These are phyloP conservation scores for Lacerta agilis DNA, from an alignment of 2,797 vertebrate species.

Conservation along the genomic window DNA sequence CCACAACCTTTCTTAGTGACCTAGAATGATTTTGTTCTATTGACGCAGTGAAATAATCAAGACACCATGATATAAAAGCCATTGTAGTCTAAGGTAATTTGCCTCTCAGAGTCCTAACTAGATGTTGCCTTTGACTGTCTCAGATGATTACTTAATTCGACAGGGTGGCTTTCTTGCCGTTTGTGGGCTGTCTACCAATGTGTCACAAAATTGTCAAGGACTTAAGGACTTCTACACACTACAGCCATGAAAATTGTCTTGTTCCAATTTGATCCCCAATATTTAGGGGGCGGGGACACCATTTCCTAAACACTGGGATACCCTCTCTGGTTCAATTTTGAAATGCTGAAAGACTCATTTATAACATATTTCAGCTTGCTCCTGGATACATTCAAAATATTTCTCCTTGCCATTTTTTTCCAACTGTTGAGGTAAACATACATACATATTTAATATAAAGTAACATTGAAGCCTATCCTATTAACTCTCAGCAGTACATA, in stretches of 20 bases:
- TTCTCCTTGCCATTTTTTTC: constrained; percentile 85
- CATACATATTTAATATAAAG: constrained; percentile 89
- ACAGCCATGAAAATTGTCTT: constrained; percentile 71
- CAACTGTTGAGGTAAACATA: constrained; percentile 93
- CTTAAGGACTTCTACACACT: constrained; percentile 78
- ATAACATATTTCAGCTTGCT: constrained; percentile 84
- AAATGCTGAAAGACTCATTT: constrained; percentile 81
- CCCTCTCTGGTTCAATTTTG: constrained; percentile 76
- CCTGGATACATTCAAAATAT: constrained; percentile 94
- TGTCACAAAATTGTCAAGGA: constrained; percentile 78
- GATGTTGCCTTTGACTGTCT: constrained; percentile 71
- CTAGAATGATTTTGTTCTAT: constrained; percentile 74
- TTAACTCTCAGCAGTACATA: constrained; percentile 90
- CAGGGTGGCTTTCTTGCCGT: constrained; percentile 76
- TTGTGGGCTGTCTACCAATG: constrained; percentile 78
- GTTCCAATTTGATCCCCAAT: constrained; percentile 74
- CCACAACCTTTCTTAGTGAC: constrained; percentile 68
- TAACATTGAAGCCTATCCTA: constrained; percentile 90
- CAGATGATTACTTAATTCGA: constrained; percentile 73
- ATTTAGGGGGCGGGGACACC: constrained; percentile 63
- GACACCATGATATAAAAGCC: constrained; percentile 60
- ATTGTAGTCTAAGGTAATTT: constrained; percentile 70
- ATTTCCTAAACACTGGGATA: constrained; percentile 69
- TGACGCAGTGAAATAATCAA: constrained; percentile 72
- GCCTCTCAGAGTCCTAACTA: constrained; percentile 71